Percentiles rank a stretch among this genome's conserved stretches.
Evolutionary conservation across 2,797 vertebrate species (phyloP).

Genomic region (Lacerta bilineata): DNA sequence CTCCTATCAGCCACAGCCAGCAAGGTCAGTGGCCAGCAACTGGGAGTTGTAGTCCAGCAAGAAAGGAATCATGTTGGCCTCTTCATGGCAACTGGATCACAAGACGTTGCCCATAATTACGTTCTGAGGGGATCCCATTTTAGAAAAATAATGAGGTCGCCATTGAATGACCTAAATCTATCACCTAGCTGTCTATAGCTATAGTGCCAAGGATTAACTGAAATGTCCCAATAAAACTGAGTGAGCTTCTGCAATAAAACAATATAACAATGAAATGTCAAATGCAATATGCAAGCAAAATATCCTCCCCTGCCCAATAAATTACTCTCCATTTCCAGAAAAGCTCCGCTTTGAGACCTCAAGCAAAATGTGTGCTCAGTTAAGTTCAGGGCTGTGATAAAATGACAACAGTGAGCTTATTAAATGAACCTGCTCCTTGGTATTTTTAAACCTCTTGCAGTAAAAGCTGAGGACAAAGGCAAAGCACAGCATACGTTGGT

Average conservation of each 20-base stretch:
- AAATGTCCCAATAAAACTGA: not conserved
- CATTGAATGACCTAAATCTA: slow-evolving; percentile 50
- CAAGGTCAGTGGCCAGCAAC: too few relatives aligned
- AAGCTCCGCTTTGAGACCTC: not conserved
- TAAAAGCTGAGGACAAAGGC: not conserved
- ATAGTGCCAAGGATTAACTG: not conserved
- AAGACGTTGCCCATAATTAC: not conserved
- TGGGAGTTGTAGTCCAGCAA: too few relatives aligned
- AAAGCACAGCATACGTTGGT: not conserved
- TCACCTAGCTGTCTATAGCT: not conserved
- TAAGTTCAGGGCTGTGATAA: slow-evolving; percentile 40
- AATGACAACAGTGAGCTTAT: slow-evolving; percentile 24
- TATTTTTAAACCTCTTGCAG: slow-evolving; percentile 43
- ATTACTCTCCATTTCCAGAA: not conserved
- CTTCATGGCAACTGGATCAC: not conserved
- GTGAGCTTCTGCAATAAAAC: not conserved
- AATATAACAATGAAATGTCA: slow-evolving; percentile 28
- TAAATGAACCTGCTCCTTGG: slow-evolving; percentile 37
- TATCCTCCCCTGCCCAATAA: not conserved
- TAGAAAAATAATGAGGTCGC: slow-evolving; percentile 63
- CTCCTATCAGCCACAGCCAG: too few relatives aligned
- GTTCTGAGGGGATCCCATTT: slow-evolving; percentile 52
- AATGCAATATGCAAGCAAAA: slow-evolving; percentile 28
- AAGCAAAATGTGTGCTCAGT: slow-evolving; percentile 43
- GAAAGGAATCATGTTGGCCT: too few relatives aligned